Evolutionary conservation across 2,113 vertebrate species (phyloP).

Genomic region (Nothoprocta pentlandii): DNA sequence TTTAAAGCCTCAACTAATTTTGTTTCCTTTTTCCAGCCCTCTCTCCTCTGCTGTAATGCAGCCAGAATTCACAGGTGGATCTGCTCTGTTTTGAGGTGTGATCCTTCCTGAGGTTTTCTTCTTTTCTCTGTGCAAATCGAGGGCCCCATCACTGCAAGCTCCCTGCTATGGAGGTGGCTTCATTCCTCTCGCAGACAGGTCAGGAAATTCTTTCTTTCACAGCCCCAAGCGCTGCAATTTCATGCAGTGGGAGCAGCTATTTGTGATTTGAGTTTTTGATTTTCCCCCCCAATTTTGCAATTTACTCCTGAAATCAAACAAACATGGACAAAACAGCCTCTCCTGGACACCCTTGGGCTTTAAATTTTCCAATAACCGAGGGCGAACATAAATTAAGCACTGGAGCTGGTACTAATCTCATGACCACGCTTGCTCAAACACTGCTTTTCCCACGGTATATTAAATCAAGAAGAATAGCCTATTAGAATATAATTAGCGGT

Average conservation of each 20-base stretch:
- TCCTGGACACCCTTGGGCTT: conserved; percentile 61
- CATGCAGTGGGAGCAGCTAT: conserved; percentile 50
- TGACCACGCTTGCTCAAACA: neutral
- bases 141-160: neutral
- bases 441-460: conserved; percentile 23
- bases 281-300: conserved; percentile 35
- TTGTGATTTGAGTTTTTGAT: conserved; percentile 31
- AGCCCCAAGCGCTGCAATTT: conserved; percentile 38
- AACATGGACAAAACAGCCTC: conserved; percentile 48
- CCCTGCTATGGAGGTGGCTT: neutral
- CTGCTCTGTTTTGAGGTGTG: fast-evolving
- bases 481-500: conserved; percentile 72
- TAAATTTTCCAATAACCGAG: conserved; percentile 36
- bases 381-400: conserved; percentile 45
- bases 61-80: fast-evolving
- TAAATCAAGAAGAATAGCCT: conserved; percentile 45
- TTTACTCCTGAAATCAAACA: conserved; percentile 56
- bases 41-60: neutral
- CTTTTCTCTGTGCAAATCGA: neutral
- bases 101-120: fast-evolving
- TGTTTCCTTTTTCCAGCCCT: neutral
- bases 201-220: neutral
- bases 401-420: conserved; percentile 45
- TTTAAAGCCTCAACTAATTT: neutral
- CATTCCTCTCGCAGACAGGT: conserved; percentile 28